Evolutionary conservation across 1,140 invertebrate genomes (phyloP), one percentile per base, ranked within the genome.

Genomic region (Euura saliciscinereae): DNA sequence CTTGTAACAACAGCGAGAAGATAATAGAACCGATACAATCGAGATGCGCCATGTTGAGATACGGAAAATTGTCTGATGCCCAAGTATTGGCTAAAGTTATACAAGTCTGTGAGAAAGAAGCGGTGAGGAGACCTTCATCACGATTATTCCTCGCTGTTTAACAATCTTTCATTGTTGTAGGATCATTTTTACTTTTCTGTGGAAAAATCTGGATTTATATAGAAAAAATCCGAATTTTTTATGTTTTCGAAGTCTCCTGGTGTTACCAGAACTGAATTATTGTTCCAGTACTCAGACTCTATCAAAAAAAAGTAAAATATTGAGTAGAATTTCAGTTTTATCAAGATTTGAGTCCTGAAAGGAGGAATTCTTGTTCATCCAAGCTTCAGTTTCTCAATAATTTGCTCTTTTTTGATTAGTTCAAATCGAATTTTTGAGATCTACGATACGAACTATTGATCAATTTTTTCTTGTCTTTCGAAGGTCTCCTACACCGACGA

Each of bases 11-110:
- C 75, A 99, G 97, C 74, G 98, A 99, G 82, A 99, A 99, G 89
- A 99, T 99, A 68, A 99, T 99, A 76, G 98, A 99, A 86, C 96
- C 99, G 0, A 99, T 99, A 78, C 99, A 99, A 86, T 99, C 98
- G 0, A 90, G 99, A 51, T 99, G 99, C 90, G 98, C 98, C 7
- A 96, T 99, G 86, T 86, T 99, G 44, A 90, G 98, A n/a, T 99
- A 97, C 87, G 94, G 94, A 2, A 95, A 95, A 81, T 88, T 99
- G 2, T 92, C 92, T 4, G 98, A 99, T 89, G 92, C 94, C 2
- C 94, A 97, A 89, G 89, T 99, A 68, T 88, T 99, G 44, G 92
- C 93, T 0, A 95, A 96, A 83, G 79, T 96, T 2, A 82, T 94
- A 4, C 88, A 94, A 80, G 90, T 98, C 44, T 95, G 94, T 82